Percentiles rank a stretch among this genome's conserved stretches.
Conservation (phyloP, 2,888 invertebrate species). For the Acrobeloides nanus region DNA sequence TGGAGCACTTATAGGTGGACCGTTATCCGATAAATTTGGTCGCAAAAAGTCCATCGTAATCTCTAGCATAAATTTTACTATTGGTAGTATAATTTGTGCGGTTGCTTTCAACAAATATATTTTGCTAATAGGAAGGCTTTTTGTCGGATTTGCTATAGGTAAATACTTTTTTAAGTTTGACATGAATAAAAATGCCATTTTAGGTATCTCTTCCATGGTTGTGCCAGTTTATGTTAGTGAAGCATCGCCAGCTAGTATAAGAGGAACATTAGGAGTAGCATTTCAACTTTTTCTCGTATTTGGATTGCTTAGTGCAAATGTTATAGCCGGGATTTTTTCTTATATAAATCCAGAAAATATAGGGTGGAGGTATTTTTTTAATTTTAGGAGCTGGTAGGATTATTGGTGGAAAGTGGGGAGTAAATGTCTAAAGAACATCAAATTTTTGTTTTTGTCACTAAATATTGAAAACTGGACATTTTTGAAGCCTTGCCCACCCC, state of each 20-base stretch:
- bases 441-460: too few species aligned
- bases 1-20: constrained; percentile 50
- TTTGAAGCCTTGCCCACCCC: too few species aligned
- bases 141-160: constrained; percentile 48
- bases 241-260: constrained; percentile 57
- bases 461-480: too few species aligned
- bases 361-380: constrained; percentile 63
- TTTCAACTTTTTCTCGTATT: too few species aligned
- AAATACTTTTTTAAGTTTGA: too few species aligned
- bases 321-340: constrained; percentile 59
- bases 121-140: constrained; percentile 37
- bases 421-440: too few species aligned
- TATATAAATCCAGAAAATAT: constrained; percentile 52
- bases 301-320: constrained; percentile 58
- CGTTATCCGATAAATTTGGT: constrained; percentile 58
- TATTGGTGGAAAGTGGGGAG: too few species aligned
- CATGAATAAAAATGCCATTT: not conserved
- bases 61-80: constrained; percentile 58
- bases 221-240: constrained; percentile 62
- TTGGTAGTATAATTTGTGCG: constrained; percentile 57
- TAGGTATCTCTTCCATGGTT: constrained; percentile 56
- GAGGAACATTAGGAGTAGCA: constrained; percentile 60
- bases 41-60: constrained; percentile 58
- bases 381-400: too few species aligned
- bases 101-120: constrained; percentile 32